Conservation (phyloP, 2,888 invertebrate species). For the Fissipunctia ypsillon region DNA sequence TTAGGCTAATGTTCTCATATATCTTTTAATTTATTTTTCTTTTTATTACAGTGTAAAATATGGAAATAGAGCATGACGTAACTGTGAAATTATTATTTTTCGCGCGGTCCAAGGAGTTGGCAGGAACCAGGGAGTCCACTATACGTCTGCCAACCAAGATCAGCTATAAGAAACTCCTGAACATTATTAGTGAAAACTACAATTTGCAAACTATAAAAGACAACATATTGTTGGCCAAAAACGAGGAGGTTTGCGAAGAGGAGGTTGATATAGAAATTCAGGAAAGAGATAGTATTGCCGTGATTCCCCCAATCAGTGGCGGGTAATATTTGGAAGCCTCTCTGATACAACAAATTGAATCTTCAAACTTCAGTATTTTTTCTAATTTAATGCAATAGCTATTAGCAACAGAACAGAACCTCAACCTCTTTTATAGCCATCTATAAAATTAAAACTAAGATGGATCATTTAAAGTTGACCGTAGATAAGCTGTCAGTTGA, state of each 20-base stretch:
- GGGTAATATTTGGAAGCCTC: conserved; percentile 90
- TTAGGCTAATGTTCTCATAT: background rate
- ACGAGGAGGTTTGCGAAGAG: conserved; percentile 94
- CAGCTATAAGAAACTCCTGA: conserved; percentile 91
- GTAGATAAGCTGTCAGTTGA: conserved; percentile 92
- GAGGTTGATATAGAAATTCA: conserved; percentile 90
- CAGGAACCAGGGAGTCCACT: conserved; percentile 91
- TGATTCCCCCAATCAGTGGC: conserved; percentile 98
- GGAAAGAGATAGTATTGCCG: conserved; percentile 95
- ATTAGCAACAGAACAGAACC: background rate
- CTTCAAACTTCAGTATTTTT: conserved; percentile 17
- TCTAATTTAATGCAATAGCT: background rate
- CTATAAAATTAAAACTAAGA: conserved; percentile 71
- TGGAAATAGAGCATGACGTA: conserved; percentile 87
- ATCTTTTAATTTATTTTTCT: background rate
- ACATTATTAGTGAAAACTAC: conserved; percentile 91
- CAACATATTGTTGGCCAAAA: conserved; percentile 94
- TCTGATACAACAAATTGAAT: background rate
- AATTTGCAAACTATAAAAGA: conserved; percentile 92
- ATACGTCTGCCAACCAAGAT: conserved; percentile 89
- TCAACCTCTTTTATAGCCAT: background rate
- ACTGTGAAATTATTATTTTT: conserved; percentile 95
- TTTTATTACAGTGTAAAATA: conserved; percentile 80
- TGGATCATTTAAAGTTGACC: conserved; percentile 93
- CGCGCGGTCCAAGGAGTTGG: conserved; percentile 96